These are phyloP conservation scores for Phoxinus phoxinus DNA, from an alignment of 2,113 vertebrate genomes.

Conservation along the genomic window DNA sequence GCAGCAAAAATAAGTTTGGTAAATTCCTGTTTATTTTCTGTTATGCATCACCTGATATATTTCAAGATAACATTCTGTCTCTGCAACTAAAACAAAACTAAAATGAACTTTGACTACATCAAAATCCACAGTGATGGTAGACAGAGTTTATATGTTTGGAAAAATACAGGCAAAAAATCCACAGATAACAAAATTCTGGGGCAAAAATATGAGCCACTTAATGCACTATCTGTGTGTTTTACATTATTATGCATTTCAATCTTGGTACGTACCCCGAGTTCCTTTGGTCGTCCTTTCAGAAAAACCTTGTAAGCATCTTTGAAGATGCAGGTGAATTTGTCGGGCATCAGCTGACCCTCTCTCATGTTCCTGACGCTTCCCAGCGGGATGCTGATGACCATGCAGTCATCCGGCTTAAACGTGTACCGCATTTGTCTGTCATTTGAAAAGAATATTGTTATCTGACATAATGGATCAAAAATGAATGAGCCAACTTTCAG, in stretches of 20 bases:
- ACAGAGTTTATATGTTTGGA: too few relatives aligned
- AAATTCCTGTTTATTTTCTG: not conserved
- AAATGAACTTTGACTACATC: not conserved
- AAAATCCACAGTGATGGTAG: too few relatives aligned
- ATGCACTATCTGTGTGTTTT: too few relatives aligned
- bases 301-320: constrained; percentile 76
- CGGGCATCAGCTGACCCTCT: constrained; percentile 66
- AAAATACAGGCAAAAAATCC: too few relatives aligned
- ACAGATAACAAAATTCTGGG: too few relatives aligned
- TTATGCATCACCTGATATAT: not conserved
- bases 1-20: not conserved
- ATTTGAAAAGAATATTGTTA: too few relatives aligned
- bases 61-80: not conserved
- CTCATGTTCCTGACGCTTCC: constrained; percentile 46
- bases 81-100: not conserved
- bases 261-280: constrained; percentile 71
- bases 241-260: not conserved
- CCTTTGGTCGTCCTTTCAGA: constrained; percentile 69
- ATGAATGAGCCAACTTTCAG: not conserved
- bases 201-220: too few relatives aligned
- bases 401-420: constrained; percentile 69
- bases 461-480: too few relatives aligned
- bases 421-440: constrained; percentile 64
- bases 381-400: constrained; percentile 77
- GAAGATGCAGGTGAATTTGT: constrained; percentile 75